Evolutionary conservation across 2,113 vertebrate genomes (phyloP).

Genomic region (Sialia sialis): DNA sequence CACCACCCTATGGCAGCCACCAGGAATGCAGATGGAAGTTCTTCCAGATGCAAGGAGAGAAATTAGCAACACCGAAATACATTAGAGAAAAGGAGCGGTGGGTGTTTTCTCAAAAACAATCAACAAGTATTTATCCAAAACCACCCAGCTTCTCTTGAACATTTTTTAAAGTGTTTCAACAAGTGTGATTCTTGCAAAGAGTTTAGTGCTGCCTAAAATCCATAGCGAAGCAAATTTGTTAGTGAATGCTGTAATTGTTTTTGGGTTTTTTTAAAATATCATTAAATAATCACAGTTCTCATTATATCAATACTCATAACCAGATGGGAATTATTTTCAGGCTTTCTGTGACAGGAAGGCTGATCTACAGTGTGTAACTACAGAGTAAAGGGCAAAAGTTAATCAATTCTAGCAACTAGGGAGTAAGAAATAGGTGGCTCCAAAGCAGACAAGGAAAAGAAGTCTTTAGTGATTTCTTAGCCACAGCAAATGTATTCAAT

Average conservation of each 20-base stretch:
- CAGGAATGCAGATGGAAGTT: slow-evolving; percentile 56
- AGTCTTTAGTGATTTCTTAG: not conserved
- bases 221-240: not conserved
- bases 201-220: not conserved
- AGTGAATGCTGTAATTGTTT: not conserved
- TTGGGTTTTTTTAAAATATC: not conserved
- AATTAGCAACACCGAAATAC: not conserved
- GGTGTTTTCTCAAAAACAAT: not conserved
- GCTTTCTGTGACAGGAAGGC: not conserved
- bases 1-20: slow-evolving; percentile 73
- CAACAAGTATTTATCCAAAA: not conserved
- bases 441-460: not conserved
- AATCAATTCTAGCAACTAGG: not conserved
- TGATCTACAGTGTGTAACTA: not conserved
- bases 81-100: not conserved
- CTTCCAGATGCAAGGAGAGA: not conserved
- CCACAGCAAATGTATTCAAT: not conserved
- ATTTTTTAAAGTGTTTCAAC: not conserved
- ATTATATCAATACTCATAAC: not conserved
- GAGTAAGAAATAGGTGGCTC: not conserved
- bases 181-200: not conserved
- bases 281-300: not conserved
- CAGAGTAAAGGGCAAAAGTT: not conserved
- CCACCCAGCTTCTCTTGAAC: not conserved
- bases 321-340: not conserved